Evolutionary conservation across 2,113 vertebrate genomes (phyloP), one percentile per base, ranked within the genome.

Genomic region (Petaurus breviceps): DNA sequence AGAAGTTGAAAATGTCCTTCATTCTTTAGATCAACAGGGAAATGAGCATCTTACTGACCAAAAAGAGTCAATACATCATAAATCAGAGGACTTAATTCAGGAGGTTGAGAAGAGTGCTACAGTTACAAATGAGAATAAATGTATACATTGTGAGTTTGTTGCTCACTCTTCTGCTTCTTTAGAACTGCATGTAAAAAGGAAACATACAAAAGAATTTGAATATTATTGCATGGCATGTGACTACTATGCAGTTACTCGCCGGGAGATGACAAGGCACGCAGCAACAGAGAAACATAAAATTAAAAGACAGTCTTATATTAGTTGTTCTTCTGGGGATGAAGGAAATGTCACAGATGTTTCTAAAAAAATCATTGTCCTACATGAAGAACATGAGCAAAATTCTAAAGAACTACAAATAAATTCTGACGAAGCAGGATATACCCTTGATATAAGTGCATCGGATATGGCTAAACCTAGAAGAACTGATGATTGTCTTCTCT

Each of bases 201-300:
- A 99, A n/a, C 99, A 99, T 97, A 99, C 99, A 11, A 99, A 98
- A 97, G 99, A 99, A 92, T 99, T 99, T 98, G 99, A 99, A 95
- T 99, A 99, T 93, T 99, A 99, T 55, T 99, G 99, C 97, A 99
- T 99, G 98, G 99, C 99, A 0, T 99, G 99, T 94, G 99, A 99
- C 96, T 99, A 99, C 98, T 99, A 99, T 28, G 99, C 99, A 0
- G 99, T 99, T 96, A 99, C 99, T 37, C 99, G 98, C 57, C 98
- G 99, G 90, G 99, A 99, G 98, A 99, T 99, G 99, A 99, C 98
- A 53, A 99, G 99, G 91, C 99, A 99, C 7, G 99, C 99, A 14
- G 98, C 99, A 47, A 99, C 99, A 9, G 99, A 99, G 57, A 99
- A 99, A 94, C 99, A 99, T 96, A 99, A 99, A 97, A 98, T 99